phyloP scores from a whole-genome alignment of 2,888 invertebrate species.

The Tribolium freemani region DNA sequence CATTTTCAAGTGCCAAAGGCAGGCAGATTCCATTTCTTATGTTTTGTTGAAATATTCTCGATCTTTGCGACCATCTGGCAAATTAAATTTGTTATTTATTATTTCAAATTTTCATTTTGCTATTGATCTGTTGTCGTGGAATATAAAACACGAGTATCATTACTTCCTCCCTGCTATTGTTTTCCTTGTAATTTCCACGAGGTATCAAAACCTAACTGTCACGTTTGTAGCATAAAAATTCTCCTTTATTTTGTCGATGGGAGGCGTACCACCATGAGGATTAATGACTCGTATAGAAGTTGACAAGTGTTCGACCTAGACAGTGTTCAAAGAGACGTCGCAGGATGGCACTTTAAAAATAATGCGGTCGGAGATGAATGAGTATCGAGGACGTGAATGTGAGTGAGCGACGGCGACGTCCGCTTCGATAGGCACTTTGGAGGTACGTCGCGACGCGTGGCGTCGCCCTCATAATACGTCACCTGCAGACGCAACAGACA shows the following conservation, averaged over 20 bases:
- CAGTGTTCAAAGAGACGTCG: constrained; percentile 38
- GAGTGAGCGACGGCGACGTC: constrained; percentile 40
- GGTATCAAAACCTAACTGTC: not conserved
- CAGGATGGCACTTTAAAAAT: constrained; percentile 43
- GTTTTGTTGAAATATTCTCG: not conserved
- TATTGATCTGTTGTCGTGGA: not conserved
- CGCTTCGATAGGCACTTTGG: constrained; percentile 36
- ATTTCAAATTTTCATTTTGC: not conserved
- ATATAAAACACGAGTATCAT: too few species aligned
- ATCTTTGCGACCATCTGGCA: not conserved
- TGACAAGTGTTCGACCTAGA: constrained; percentile 36
- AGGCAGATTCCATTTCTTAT: not conserved
- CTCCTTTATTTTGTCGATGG: too few species aligned
- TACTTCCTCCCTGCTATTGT: too few species aligned
- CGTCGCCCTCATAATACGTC: constrained; percentile 36
- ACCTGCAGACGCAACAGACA: constrained; percentile 46
- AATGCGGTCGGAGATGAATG: constrained; percentile 32
- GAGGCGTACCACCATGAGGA: not conserved
- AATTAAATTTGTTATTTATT: not conserved
- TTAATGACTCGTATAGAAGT: constrained; percentile 42
- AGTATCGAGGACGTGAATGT: constrained; percentile 35
- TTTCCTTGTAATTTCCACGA: not conserved
- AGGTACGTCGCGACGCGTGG: constrained; percentile 29
- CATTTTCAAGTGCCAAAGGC: not conserved
- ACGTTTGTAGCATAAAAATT: not conserved